Conservation (phyloP, 2,888 invertebrate genomes). For the Liodrosophila aerea region DNA sequence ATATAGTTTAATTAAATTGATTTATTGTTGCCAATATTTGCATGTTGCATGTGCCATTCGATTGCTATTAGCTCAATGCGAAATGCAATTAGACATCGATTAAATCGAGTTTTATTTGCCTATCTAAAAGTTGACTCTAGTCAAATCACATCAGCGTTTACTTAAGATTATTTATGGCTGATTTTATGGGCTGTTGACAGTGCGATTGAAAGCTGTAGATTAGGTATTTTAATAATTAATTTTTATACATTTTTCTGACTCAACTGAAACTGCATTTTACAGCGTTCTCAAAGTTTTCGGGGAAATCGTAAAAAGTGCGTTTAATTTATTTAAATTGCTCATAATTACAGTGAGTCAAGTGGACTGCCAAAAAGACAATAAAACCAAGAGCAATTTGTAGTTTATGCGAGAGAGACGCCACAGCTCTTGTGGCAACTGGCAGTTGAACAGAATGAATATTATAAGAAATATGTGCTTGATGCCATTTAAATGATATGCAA, state of each 20-base stretch:
- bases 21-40: constrained; percentile 58
- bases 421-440: background rate
- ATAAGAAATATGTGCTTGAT: constrained; percentile 23
- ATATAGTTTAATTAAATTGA: constrained; percentile 62
- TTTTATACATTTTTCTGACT: background rate
- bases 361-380: constrained; percentile 48
- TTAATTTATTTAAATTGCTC: constrained; percentile 69
- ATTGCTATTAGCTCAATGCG: constrained; percentile 25
- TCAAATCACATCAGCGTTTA: constrained; percentile 3
- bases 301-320: constrained; percentile 25
- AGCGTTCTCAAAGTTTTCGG: background rate
- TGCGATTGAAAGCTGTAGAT: too few species aligned
- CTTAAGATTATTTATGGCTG: constrained; percentile 12
- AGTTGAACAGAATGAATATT: constrained; percentile 25
- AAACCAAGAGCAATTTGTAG: constrained; percentile 34
- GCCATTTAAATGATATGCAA: constrained; percentile 39
- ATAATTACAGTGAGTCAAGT: constrained; percentile 57
- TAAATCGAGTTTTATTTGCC: constrained; percentile 24
- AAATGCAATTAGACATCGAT: constrained; percentile 54
- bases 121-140: background rate
- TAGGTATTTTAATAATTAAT: background rate
- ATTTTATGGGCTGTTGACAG: background rate
- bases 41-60: constrained; percentile 37
- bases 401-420: constrained; percentile 14
- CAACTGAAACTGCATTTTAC: constrained; percentile 4